Percentiles rank a stretch among this genome's conserved stretches.
These are phyloP conservation scores for Drepana arcuata DNA, from an alignment of 1,140 invertebrate species.

Conservation along the genomic window DNA sequence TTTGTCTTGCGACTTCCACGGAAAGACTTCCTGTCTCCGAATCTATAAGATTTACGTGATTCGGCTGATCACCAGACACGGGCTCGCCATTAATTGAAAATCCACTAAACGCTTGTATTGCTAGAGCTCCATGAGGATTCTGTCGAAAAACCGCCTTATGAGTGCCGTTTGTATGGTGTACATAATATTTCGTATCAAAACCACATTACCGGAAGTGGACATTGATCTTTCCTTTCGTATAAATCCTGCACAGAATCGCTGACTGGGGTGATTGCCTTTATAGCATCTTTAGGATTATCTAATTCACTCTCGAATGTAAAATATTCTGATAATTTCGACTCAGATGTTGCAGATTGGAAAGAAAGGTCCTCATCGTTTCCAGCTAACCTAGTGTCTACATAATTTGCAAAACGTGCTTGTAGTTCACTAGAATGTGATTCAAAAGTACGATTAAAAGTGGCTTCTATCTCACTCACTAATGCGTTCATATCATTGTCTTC, in stretches of 20 bases:
- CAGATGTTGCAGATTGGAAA: slow-evolving; percentile 35
- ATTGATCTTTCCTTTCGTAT: slow-evolving; percentile 40
- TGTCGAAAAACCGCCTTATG: too few species aligned
- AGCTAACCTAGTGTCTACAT: slow-evolving; percentile 4
- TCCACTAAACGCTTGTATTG: slow-evolving; percentile 47
- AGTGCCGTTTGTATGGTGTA: too few species aligned
- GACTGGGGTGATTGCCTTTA: slow-evolving; percentile 11
- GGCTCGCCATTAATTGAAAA: slow-evolving; percentile 39
- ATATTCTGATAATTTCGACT: slow-evolving; percentile 40
- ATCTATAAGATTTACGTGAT: slow-evolving; percentile 36
- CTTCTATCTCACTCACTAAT: slow-evolving; percentile 21
- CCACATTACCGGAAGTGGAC: slow-evolving; percentile 10
- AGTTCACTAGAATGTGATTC: slow-evolving; percentile 14
- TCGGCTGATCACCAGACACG: slow-evolving; percentile 30
- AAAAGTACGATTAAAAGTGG: slow-evolving; percentile 20
- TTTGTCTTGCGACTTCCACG: slow-evolving; percentile 26
- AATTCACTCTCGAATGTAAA: slow-evolving; percentile 33
- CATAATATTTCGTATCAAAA: too few species aligned
- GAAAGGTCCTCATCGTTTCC: slow-evolving; percentile 31
- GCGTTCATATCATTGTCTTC: slow-evolving; percentile 12
- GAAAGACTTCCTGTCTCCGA: slow-evolving; percentile 43
- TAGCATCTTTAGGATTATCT: slow-evolving; percentile 11
- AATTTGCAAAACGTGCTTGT: too few species aligned
- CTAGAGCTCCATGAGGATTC: slow-evolving; percentile 22
- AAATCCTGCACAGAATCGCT: slow-evolving; percentile 30